Percentiles rank a stretch among this genome's conserved stretches.
phyloP scores from a whole-genome alignment of 2,888 invertebrate species.

The Eutolmus rufibarbis region DNA sequence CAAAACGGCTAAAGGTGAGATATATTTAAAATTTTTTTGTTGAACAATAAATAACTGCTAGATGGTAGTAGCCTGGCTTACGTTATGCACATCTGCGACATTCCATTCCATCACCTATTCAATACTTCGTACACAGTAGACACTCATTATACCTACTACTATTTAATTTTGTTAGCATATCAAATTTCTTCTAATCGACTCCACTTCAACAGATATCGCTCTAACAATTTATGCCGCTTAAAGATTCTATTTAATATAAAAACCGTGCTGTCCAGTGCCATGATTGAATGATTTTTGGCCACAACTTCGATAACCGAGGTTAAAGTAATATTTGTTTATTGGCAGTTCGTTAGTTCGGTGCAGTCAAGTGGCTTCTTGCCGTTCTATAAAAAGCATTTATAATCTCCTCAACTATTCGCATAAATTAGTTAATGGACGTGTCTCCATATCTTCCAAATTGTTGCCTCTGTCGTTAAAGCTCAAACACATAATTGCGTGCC shows the following conservation, averaged over 20 bases:
- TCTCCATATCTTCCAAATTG: neutral
- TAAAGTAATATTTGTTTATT: constrained; percentile 1
- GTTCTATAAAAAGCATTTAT: neutral
- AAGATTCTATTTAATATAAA: neutral
- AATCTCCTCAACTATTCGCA: neutral
- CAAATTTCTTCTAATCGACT: neutral
- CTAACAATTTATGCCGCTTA: neutral
- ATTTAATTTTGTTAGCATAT: neutral
- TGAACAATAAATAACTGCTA: neutral
- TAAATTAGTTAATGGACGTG: neutral
- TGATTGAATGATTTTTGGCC: neutral
- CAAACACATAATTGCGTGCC: neutral
- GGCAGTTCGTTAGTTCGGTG: neutral
- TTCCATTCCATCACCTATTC: neutral
- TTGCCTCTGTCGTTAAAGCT: neutral
- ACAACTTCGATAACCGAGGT: neutral
- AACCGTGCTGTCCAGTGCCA: neutral
- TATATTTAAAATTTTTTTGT: neutral
- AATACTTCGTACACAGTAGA: neutral
- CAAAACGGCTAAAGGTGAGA: constrained; percentile 74
- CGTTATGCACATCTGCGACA: neutral
- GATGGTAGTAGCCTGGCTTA: neutral
- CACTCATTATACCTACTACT: neutral
- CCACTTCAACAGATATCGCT: neutral
- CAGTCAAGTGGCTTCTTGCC: neutral